Base-by-base conservation (phyloP, 30 jellyfish, hydroid and myxozoan species). In the Hydractinia echinata region DNA sequence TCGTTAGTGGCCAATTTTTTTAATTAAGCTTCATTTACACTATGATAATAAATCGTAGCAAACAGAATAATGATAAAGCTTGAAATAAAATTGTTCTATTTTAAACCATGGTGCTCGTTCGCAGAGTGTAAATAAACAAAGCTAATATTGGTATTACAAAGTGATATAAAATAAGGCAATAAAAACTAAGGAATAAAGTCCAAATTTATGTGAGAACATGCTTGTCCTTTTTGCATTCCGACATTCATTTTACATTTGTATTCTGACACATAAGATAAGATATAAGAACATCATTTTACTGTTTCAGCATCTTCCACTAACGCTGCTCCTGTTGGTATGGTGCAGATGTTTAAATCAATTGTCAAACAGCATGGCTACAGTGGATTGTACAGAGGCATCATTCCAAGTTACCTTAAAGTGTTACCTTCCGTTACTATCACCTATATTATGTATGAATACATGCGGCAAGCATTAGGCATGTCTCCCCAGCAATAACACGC, bases 401-500 rank as follows among this genome's bases (percentile, higher is more conserved):
- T 90, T n/a, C 98, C 98, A 50, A 92, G 85, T 55, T 81, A 83
- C 15, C 76, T 92, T 93, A 92, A 92, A 54, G 98, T 92, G 4
- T 95, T 95, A 21, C 98, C 98, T 7, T 95, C 98, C 8, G 96
- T 92, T 44, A 92, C 95, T 76, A 85, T 92, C 39, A 90, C 95
- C 21, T 92, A 92, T 73, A 92, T 92, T 11, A 92, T 92, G 15
- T 92, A 92, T 73, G 98, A 92, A 87, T 54, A 72, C 51, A 62
- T 86, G 73, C 77, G 74, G 61, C 67, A 78, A 77, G 80, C 86
- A 73, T 94, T 90, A 13, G 97, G 97, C 18, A 76, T 76, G 79
- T 0, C 84, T 11, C 5, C 44, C 44, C 44, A 30, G 44, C 44
- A 30, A 30, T 30, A 30, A 30, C 44, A 30, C 44, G 44, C 44